phyloP scores from a whole-genome alignment of 37 sponge, comb jelly and placozoan genomes.

The Eunapius fragilis region DNA sequence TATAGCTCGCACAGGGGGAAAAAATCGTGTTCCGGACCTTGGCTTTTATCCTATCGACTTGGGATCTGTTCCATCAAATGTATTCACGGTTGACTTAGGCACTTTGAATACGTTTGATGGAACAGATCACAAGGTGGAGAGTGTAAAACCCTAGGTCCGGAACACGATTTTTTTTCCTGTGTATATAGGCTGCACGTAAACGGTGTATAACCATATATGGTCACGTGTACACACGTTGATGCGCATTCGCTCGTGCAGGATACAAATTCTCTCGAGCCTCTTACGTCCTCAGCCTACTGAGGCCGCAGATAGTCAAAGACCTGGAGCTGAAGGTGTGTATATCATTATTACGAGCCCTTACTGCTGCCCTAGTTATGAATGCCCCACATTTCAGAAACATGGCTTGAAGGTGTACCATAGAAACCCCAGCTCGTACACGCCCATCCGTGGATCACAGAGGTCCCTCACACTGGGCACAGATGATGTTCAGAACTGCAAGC shows the following conservation, averaged over 20 bases:
- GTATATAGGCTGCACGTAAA: too few species aligned
- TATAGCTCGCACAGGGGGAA: too few species aligned
- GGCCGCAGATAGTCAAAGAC: conserved; percentile 90
- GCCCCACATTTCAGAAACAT: conserved; percentile 41
- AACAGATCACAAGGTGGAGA: too few species aligned
- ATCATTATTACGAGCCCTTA: background rate
- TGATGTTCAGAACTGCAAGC: conserved; percentile 47
- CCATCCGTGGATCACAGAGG: conserved; percentile 47
- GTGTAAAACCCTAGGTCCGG: too few species aligned
- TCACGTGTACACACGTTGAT: background rate
- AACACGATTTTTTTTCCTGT: too few species aligned
- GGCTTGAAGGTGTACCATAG: conserved; percentile 59
- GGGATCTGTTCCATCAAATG: too few species aligned
- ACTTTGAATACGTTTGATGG: too few species aligned
- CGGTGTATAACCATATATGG: too few species aligned
- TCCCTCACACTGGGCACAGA: conserved; percentile 69
- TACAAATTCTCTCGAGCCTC: conserved; percentile 96
- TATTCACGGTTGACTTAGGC: too few species aligned
- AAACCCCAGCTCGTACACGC: conserved; percentile 83
- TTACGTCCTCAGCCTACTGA: conserved; percentile 89
- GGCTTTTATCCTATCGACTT: too few species aligned
- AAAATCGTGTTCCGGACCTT: too few species aligned
- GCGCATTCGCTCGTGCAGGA: conserved; percentile 32
- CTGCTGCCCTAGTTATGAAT: too few species aligned
- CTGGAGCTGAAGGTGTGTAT: conserved; percentile 80